Evolutionary conservation across 2,797 vertebrate genomes (phyloP), one percentile per base, ranked within the genome.

Genomic region (Hirundo rustica): DNA sequence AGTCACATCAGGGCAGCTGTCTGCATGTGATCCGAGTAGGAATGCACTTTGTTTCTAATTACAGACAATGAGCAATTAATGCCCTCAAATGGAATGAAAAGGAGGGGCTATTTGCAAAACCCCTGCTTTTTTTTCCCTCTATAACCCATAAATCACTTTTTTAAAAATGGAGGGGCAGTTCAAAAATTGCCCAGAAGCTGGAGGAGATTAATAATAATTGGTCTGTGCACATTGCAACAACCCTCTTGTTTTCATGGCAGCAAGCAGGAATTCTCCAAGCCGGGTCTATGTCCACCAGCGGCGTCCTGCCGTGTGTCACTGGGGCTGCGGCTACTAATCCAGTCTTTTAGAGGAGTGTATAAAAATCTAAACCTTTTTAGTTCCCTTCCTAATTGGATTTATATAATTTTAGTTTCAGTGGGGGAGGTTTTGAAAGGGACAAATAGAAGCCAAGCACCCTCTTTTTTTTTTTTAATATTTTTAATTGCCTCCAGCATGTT

Each of bases 61-160:
- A 88, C 87, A 93, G 86, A 97, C 88, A 97, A 83, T 78, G 75
- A 92, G 75, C 87, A 95, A 94, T 96, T 95, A 97, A 96, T 92
- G 72, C 2, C 3, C 79, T 85, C 87, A 91, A 78, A 92, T 55
- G 44, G 87, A 95, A 93, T 84, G 75, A 85, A 77, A 91, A 90
- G 78, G 81, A 89, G 68, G 73, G 78, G 60, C 91, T 91, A 44
- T 91, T 88, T 94, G 85, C 79, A 89, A 96, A 96, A 74, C 34
- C 65, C 44, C 58, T 88, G 61, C 17, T 91, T 94, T 90, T 83
- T 93, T 83, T 58, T 83, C 50, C 85, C 51, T 54, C 44, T 75
- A 8, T 54, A 78, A 54, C 55, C 44, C 58, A 38, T 95, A 93
- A 96, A 93, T 95, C 93, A 85, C 62, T 88, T 89, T 10, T 74